phyloP scores from a whole-genome alignment of 2,888 invertebrate species.

The Pomacea canaliculata region DNA sequence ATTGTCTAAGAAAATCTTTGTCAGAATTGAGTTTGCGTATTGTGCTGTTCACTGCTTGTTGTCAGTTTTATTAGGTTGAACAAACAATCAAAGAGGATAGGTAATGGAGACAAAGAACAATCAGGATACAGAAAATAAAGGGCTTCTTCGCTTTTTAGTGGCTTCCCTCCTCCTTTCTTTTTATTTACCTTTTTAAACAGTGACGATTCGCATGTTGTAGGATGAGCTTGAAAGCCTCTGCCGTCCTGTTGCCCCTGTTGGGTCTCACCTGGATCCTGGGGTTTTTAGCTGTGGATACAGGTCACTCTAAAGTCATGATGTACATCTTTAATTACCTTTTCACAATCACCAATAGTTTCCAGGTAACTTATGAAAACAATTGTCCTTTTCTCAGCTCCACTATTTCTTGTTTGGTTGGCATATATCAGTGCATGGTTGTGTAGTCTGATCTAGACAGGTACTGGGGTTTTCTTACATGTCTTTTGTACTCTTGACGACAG shows the following conservation, averaged over 20 bases:
- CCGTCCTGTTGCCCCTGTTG: conserved; percentile 68
- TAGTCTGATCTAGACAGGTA: too few species aligned
- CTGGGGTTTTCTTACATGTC: too few species aligned
- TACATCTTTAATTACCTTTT: conserved; percentile 65
- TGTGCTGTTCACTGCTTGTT: too few species aligned
- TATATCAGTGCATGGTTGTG: background rate
- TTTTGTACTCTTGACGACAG: background rate
- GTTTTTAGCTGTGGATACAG: conserved; percentile 62
- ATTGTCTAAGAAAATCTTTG: too few species aligned
- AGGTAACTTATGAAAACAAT: conserved; percentile 45
- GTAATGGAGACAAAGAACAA: too few species aligned
- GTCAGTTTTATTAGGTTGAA: too few species aligned
- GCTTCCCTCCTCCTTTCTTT: too few species aligned
- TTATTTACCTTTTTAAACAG: too few species aligned
- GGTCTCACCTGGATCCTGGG: conserved; percentile 71
- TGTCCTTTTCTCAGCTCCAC: background rate
- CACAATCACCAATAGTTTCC: conserved; percentile 67
- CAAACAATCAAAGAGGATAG: too few species aligned
- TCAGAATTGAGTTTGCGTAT: too few species aligned
- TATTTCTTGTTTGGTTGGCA: background rate
- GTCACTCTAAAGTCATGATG: conserved; percentile 59
- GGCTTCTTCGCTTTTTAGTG: too few species aligned
- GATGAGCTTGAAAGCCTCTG: conserved; percentile 69
- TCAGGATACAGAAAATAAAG: too few species aligned
- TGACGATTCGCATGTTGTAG: conserved; percentile 34